Evolutionary conservation across 1,140 invertebrate species (phyloP).

Genomic region (Bombus consobrinus): DNA sequence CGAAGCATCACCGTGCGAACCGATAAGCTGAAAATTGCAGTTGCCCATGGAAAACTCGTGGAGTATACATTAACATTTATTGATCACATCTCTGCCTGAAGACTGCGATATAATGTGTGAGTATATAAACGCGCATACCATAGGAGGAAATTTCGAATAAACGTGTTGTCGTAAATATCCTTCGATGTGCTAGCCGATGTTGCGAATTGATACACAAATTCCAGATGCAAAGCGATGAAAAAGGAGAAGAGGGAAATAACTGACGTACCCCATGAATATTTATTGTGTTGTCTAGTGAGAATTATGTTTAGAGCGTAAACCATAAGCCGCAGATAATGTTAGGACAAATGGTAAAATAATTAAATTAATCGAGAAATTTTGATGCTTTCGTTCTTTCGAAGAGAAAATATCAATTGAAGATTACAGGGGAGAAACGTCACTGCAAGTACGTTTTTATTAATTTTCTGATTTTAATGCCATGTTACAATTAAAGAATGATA

Average conservation of each 20-base stretch:
- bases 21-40: slow-evolving; percentile 50
- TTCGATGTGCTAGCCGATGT: background rate
- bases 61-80: slow-evolving; percentile 46
- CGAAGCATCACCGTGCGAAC: slow-evolving; percentile 12
- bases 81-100: slow-evolving; percentile 38
- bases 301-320: background rate
- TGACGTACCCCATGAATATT: background rate
- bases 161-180: slow-evolving; percentile 32
- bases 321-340: background rate
- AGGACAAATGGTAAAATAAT: background rate
- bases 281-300: background rate
- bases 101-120: background rate
- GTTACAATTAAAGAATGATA: too few relatives aligned
- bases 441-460: background rate
- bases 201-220: slow-evolving; percentile 39
- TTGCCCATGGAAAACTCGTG: background rate
- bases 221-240: background rate
- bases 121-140: background rate
- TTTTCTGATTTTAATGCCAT: background rate
- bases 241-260: background rate
- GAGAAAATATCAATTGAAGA: background rate
- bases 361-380: background rate
- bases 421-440: background rate
- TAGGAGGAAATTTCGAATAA: slow-evolving; percentile 36
- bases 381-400: background rate